Percentiles rank a stretch among this genome's conserved stretches.
phyloP scores from a whole-genome alignment of 2,797 vertebrate species.

The Lepilemur ruficaudatus region DNA sequence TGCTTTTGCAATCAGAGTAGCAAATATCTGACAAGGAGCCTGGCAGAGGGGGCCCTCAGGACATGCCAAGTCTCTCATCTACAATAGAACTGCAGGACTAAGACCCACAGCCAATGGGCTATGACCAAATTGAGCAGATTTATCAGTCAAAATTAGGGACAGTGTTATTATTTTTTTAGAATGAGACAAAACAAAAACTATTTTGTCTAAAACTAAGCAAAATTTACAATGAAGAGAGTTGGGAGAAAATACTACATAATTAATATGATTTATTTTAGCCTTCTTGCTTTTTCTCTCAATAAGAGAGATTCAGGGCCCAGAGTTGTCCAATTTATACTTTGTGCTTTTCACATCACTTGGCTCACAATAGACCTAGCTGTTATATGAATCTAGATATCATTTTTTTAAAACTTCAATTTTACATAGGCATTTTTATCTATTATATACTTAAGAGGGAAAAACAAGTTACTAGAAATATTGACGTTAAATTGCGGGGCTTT shows the following conservation, averaged over 20 bases:
- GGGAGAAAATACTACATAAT: background rate
- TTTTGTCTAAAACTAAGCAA: slow-evolving; percentile 3
- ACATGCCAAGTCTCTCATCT: background rate
- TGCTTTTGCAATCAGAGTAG: background rate
- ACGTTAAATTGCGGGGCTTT: background rate
- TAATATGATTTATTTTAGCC: background rate
- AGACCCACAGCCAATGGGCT: background rate
- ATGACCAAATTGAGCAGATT: background rate
- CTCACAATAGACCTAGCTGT: background rate
- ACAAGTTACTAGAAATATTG: slow-evolving; percentile 14
- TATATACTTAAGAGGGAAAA: background rate
- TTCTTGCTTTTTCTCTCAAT: background rate
- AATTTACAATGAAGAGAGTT: background rate
- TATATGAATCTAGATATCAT: background rate
- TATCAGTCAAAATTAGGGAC: background rate
- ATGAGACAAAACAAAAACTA: background rate
- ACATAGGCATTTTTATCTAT: background rate
- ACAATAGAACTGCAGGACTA: background rate
- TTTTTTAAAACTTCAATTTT: slow-evolving; percentile 28
- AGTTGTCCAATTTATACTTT: background rate
- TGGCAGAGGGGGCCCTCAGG: background rate
- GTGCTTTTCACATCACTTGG: background rate
- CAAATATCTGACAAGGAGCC: background rate
- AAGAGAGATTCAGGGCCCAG: background rate
- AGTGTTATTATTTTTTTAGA: background rate